Evolutionary conservation across 2,888 invertebrate species (phyloP).

Genomic region (Amphipyra berbera): DNA sequence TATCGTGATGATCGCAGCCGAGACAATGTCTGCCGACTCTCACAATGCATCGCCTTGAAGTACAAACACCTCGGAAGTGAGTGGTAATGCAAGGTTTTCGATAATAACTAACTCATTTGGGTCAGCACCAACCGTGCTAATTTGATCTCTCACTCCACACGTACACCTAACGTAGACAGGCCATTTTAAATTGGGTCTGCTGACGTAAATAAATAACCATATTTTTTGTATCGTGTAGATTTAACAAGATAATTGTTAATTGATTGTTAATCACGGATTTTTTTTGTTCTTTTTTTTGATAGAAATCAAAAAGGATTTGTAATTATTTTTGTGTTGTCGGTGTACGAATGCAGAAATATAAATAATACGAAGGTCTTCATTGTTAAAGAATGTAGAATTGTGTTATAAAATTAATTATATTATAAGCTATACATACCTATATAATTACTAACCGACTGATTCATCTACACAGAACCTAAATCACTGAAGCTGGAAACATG

Average conservation of each 20-base stretch:
- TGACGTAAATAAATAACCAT: slow-evolving; percentile 10
- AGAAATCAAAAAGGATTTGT: too few relatives aligned
- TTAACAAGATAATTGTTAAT: slow-evolving; percentile 38
- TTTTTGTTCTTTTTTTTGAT: not conserved
- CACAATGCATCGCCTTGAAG: slow-evolving; percentile 59
- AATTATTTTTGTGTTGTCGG: too few relatives aligned
- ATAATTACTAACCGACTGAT: too few relatives aligned
- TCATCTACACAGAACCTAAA: too few relatives aligned
- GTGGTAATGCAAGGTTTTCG: slow-evolving; percentile 55
- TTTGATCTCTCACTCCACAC: slow-evolving; percentile 7
- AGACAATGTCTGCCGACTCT: slow-evolving; percentile 16
- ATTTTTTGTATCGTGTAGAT: slow-evolving; percentile 31
- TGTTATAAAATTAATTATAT: too few relatives aligned
- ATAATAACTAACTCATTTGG: slow-evolving; percentile 52
- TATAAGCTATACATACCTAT: too few relatives aligned
- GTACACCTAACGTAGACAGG: not conserved
- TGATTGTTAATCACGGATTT: slow-evolving; percentile 25
- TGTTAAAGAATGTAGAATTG: too few relatives aligned
- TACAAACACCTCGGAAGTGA: slow-evolving; percentile 57
- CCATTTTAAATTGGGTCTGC: slow-evolving; percentile 5
- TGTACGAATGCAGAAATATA: too few relatives aligned
- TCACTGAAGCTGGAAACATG: too few relatives aligned
- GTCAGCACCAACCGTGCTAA: slow-evolving; percentile 38
- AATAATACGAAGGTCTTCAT: too few relatives aligned
- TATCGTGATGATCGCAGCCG: too few relatives aligned